Evolutionary conservation across 1,140 invertebrate species (phyloP).

Genomic region (Macrostomum lignano): DNA sequence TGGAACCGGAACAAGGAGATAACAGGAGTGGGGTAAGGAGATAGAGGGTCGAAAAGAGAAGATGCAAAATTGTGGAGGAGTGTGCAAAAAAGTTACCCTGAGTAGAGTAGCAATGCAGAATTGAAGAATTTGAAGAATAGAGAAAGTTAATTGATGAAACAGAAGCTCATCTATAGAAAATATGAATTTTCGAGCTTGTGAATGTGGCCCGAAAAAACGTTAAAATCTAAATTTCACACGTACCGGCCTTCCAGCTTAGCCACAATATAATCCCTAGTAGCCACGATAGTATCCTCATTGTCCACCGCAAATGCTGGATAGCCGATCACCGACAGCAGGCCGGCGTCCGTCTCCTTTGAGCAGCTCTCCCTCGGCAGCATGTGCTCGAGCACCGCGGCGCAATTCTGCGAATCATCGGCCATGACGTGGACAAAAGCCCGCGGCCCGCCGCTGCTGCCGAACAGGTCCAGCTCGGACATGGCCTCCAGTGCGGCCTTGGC

Average conservation of each 20-base stretch:
- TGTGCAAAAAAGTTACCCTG: no score
- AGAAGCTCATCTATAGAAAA: no score
- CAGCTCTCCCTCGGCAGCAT: conserved; percentile 2
- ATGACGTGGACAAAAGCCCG: conserved; percentile 85
- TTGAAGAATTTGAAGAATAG: no score
- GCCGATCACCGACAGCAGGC: conserved; percentile 71
- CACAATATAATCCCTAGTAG: conserved; percentile 53
- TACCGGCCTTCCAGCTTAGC: conserved; percentile 31
- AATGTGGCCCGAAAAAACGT: no score
- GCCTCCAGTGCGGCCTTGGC: conserved; percentile 67
- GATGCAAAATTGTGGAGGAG: no score
- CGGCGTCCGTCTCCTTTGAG: conserved; percentile 57
- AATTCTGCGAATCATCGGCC: conserved; percentile 92
- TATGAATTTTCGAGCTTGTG: no score
- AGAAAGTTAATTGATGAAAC: no score
- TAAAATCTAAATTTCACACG: no score
- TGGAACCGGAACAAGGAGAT: no score
- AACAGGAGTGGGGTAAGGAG: no score
- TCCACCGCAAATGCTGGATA: conserved; percentile 96
- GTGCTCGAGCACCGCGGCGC: conserved; percentile 31
- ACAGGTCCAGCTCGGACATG: conserved; percentile 89
- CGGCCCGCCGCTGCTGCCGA: conserved; percentile 73
- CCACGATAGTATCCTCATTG: conserved; percentile 56
- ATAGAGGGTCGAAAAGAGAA: no score
- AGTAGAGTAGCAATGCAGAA: no score